Evolutionary conservation across 2,113 vertebrate species (phyloP), one percentile per base, ranked within the genome.

Genomic region (Porphyrio hochstetteri): DNA sequence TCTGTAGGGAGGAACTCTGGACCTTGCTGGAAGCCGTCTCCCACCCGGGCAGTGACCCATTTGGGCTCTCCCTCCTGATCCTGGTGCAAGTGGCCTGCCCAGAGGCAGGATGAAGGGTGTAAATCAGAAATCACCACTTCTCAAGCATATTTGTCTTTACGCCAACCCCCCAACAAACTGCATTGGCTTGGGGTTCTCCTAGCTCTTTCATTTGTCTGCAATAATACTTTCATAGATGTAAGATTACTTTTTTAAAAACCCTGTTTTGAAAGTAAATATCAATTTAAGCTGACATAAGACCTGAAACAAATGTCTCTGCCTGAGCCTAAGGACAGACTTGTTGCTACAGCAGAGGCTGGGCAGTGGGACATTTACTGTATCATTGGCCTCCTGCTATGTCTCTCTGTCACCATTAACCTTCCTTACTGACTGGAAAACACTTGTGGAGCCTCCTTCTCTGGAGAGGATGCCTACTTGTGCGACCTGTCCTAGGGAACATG

Each of bases 1-100:
- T 52, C 67, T 57, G n/a, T 8, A 24, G 78, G 6, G 40, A 40
- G 70, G 83, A 85, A 29, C 28, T 57, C 17, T 74, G 71, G 75
- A 50, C 82, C 65, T 65, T 42, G 13, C 24, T 9, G 20, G 50
- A 38, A 52, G 23, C 82, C 4, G 0, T 57, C 12, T 18, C 14
- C 89, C 42, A 23, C 16, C 16, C 0, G 4, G 42, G 40, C 89
- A 82, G 24, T 71, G 75, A 63, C 83, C 67, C 57, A 17, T 23
- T 31, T 0, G 0, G 1, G 2, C 52, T 71, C 57, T 94, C 36
- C 65, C 57, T 60, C 40, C 65, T 21, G 5, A 3, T 48, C 20
- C 52, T 52, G 50, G 64, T 35, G 35, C 31, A 16, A 71, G 29
- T 12, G 70, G 29, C 14, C 6, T 75, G 56, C 42, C 44, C 40